phyloP scores from a whole-genome alignment of 1,140 invertebrate species.

The Drosophila auraria region DNA sequence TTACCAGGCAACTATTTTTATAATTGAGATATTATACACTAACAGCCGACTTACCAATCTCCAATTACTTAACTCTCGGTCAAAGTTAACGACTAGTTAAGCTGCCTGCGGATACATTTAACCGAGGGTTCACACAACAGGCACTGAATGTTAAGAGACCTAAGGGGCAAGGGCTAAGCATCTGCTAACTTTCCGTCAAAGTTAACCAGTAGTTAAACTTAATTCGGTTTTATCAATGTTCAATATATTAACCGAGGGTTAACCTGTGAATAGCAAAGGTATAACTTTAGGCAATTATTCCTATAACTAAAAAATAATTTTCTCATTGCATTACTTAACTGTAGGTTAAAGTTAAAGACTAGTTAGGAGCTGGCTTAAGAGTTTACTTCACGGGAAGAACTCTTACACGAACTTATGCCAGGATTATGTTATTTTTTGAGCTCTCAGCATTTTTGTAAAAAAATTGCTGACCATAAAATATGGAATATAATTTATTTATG shows the following conservation, averaged over 20 bases:
- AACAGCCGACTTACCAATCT: not conserved
- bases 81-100: not conserved
- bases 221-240: not conserved
- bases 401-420: not conserved
- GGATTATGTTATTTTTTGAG: not conserved
- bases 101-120: not conserved
- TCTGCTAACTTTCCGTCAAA: too few species aligned
- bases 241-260: too few species aligned
- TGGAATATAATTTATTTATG: not conserved
- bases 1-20: not conserved
- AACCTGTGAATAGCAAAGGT: not conserved
- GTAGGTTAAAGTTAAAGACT: too few species aligned
- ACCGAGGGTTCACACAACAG: too few species aligned
- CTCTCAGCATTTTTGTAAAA: too few species aligned
- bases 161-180: too few species aligned
- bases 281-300: not conserved
- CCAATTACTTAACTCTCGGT: not conserved
- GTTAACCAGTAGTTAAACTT: too few species aligned
- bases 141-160: too few species aligned
- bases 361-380: too few species aligned
- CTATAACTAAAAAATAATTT: not conserved
- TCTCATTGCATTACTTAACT: not conserved
- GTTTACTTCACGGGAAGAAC: not conserved
- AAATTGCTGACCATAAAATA: not conserved
- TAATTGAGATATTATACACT: not conserved